These are phyloP conservation scores for Notarius lentiginosus DNA, from an alignment of 2,113 vertebrate species.

Conservation along the genomic window DNA sequence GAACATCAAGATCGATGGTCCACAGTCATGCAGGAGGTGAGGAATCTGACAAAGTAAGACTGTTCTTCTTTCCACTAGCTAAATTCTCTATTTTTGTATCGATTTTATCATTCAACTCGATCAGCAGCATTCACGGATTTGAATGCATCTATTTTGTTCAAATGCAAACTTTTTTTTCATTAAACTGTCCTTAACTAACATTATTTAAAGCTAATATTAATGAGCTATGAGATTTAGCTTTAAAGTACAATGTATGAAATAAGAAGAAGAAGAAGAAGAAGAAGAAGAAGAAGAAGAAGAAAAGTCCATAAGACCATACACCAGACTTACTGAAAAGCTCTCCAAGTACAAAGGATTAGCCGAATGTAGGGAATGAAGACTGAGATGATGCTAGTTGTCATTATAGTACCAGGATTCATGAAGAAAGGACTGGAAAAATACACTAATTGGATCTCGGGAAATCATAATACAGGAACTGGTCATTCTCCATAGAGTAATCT, in stretches of 20 bases:
- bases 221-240: not conserved
- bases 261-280: not conserved
- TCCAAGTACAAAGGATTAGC: not conserved
- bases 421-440: not conserved
- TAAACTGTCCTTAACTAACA: not conserved
- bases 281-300: not conserved
- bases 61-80: conserved; percentile 13
- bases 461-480: not conserved
- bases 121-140: not conserved
- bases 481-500: not conserved
- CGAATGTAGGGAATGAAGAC: not conserved
- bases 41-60: conserved; percentile 14
- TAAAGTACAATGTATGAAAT: not conserved
- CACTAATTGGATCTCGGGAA: not conserved
- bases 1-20: conserved; percentile 42
- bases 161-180: not conserved
- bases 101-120: not conserved
- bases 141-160: not conserved
- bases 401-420: not conserved
- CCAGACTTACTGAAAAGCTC: not conserved
- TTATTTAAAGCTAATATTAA: not conserved
- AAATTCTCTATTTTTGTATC: conserved; percentile 15
- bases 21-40: conserved; percentile 40
- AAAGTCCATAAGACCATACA: not conserved
- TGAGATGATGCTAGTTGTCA: not conserved